Conservation (phyloP, 2,888 invertebrate genomes). For the Coelopa pilipes region DNA sequence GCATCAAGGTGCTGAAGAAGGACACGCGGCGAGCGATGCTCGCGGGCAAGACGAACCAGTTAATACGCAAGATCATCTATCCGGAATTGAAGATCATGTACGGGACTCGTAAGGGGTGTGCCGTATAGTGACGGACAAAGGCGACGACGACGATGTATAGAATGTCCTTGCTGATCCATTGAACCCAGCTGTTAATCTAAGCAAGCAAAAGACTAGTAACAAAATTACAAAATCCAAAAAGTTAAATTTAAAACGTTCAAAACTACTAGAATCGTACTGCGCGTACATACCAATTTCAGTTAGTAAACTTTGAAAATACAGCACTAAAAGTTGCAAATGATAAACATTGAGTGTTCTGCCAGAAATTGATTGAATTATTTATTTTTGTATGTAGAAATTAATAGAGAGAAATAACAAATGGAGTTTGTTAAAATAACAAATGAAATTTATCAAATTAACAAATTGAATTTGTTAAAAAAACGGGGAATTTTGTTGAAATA, state of each 20-base stretch:
- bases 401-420: no score
- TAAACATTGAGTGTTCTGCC: no score
- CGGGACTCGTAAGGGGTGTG: conserved; percentile 82
- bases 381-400: no score
- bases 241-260: background rate
- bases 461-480: no score
- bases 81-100: conserved; percentile 88
- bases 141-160: conserved; percentile 29
- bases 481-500: no score
- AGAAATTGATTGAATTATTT: no score
- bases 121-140: conserved; percentile 73
- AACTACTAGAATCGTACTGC: background rate
- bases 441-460: no score
- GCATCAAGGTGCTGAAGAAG: conserved; percentile 85
- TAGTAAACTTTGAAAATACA: no score
- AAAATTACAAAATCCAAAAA: conserved; percentile 4
- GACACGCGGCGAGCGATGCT: conserved; percentile 81
- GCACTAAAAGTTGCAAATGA: no score
- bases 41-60: conserved; percentile 79
- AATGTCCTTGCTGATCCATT: background rate
- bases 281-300: no score
- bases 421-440: no score
- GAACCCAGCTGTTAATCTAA: conserved; percentile 14
- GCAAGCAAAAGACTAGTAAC: conserved; percentile 29
- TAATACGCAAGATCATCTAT: conserved; percentile 82